Base-by-base conservation (phyloP, 2,888 invertebrate genomes). In the Pachymerium ferrugineum region DNA sequence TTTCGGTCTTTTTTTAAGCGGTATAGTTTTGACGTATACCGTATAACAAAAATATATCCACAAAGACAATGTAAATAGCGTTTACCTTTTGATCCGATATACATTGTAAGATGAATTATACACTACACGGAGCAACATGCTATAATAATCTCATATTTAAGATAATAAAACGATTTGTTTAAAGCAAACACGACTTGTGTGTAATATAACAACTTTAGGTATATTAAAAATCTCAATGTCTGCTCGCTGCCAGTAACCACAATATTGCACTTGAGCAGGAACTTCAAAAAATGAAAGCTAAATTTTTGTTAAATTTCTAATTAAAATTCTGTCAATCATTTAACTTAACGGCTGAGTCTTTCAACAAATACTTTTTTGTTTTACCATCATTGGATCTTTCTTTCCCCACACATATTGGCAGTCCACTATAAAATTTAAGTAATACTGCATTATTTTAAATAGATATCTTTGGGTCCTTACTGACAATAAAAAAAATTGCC, bases 371-470 rank as follows among this genome's bases (percentile, higher is more conserved):
- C 22, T 47, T 19, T 47, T 47, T 3, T 47, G 47, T 16, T 47
- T n/a, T n/a, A n/a, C n/a, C n/a, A n/a, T n/a, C n/a, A n/a, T n/a
- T n/a, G n/a, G n/a, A n/a, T n/a, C n/a, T n/a, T n/a, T n/a, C n/a
- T n/a, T n/a, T n/a, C n/a, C n/a, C n/a, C n/a, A n/a, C n/a, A n/a
- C n/a, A n/a, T n/a, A n/a, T n/a, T 10, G 47, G 47, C 47, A 47
- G 47, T 47, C 22, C 47, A 47, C 47, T 22, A 22, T 47, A 22
- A n/a, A n/a, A 47, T 16, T 47, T 16, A 47, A 47, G 22, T 47
- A 47, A 47, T 47, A 47, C 47, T 47, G 47, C 47, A 47, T 47
- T n/a, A n/a, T n/a, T n/a, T n/a, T 47, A 47, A 47, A 47, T 47
- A 12, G 47, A 47, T n/a, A 47, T 22, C 22, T 47, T 47, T n/a